Evolutionary conservation across 2,888 invertebrate genomes (phyloP).

Genomic region (Bombylius major): DNA sequence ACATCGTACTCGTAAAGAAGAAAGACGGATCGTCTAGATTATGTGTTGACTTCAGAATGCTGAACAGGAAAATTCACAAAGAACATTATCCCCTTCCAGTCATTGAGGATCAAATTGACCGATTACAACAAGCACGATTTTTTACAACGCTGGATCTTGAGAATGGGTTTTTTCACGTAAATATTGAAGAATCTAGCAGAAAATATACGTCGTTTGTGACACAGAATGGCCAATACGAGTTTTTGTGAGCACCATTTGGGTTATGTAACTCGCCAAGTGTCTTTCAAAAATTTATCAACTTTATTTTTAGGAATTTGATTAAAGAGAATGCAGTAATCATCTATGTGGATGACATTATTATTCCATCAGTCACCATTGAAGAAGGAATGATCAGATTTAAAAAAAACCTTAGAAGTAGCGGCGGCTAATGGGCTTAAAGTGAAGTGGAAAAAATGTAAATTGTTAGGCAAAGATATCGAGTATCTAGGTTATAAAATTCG

Average conservation of each 20-base stretch:
- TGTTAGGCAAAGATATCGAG: not conserved
- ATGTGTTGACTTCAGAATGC: slow-evolving; percentile 21
- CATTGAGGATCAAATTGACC: slow-evolving; percentile 27
- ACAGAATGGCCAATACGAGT: slow-evolving; percentile 23
- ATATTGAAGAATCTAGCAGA: slow-evolving; percentile 16
- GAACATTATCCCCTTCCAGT: slow-evolving; percentile 24
- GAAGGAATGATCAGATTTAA: not conserved
- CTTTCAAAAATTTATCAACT: not conserved
- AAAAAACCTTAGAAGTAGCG: too few relatives aligned
- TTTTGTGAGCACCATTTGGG: slow-evolving; percentile 1
- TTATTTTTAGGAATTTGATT: not conserved
- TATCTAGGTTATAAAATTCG: not conserved
- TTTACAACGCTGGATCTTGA: slow-evolving; percentile 23
- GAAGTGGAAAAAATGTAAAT: not conserved
- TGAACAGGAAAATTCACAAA: slow-evolving; percentile 24
- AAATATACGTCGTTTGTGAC: slow-evolving; percentile 25
- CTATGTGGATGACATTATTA: not conserved
- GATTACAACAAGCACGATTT: slow-evolving; percentile 14
- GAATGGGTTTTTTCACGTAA: slow-evolving; percentile 27
- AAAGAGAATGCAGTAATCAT: not conserved
- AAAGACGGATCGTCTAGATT: not conserved
- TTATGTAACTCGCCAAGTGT: not conserved
- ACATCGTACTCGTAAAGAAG: not conserved
- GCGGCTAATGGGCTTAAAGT: not conserved
- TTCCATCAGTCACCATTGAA: not conserved